Percentiles rank a stretch among this genome's conserved stretches.
phyloP scores from a whole-genome alignment of 2,888 invertebrate species.

The Sisyra nigra region DNA sequence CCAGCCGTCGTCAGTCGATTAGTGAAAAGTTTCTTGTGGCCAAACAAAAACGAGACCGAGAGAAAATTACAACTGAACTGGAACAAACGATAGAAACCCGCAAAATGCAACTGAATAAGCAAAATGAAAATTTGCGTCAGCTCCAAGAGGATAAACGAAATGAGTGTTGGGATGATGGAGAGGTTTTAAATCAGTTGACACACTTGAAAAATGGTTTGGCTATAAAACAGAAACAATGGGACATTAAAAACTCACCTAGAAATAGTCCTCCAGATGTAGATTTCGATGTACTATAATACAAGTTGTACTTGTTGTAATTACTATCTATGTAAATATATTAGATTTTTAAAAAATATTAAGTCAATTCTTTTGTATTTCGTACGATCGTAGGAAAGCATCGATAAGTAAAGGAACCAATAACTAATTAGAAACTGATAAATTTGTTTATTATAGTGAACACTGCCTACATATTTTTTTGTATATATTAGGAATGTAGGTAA shows the following conservation, averaged over 20 bases:
- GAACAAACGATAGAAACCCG: slow-evolving; percentile 6
- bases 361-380: too few relatives aligned
- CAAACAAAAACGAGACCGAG: slow-evolving; percentile 19
- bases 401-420: too few relatives aligned
- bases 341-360: too few relatives aligned
- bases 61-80: background rate
- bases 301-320: background rate
- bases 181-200: slow-evolving; percentile 24
- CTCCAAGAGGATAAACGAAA: slow-evolving; percentile 12
- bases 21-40: slow-evolving; percentile 37
- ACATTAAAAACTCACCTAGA: slow-evolving; percentile 17
- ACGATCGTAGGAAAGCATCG: too few relatives aligned
- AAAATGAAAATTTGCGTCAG: slow-evolving; percentile 11
- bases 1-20: slow-evolving; percentile 28
- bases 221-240: slow-evolving; percentile 36
- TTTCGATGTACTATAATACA: slow-evolving; percentile 4
- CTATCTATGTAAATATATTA: too few relatives aligned
- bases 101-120: slow-evolving; percentile 10
- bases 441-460: too few relatives aligned
- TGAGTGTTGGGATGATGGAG: slow-evolving; percentile 9
- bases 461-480: too few relatives aligned
- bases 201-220: slow-evolving; percentile 29
- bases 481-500: too few relatives aligned
- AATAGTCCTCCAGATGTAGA: slow-evolving; percentile 11
- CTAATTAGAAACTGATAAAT: too few relatives aligned